Conservation (phyloP, 2,888 invertebrate genomes). For the Molorchus minor region DNA sequence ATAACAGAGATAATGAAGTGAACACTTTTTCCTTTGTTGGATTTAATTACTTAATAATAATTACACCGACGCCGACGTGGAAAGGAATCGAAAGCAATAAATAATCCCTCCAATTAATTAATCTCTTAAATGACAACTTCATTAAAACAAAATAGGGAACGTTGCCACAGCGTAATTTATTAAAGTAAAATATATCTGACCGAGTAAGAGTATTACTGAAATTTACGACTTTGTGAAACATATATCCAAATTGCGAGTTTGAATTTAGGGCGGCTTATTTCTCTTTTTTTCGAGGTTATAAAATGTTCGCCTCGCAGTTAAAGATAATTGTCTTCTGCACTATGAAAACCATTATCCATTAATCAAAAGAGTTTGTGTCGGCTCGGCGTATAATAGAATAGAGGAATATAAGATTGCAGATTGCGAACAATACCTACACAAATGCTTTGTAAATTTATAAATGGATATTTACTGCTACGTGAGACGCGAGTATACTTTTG, state of each 20-base stretch:
- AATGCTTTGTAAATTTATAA: constrained; percentile 6
- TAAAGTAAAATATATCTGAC: constrained; percentile 49
- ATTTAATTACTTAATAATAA: too few relatives aligned
- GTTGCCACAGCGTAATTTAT: constrained; percentile 45
- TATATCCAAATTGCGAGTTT: constrained; percentile 56
- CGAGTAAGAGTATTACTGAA: constrained; percentile 51
- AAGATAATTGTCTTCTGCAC: constrained; percentile 56
- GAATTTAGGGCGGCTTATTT: constrained; percentile 52
- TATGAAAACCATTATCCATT: constrained; percentile 53
- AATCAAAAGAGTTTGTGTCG: constrained; percentile 48
- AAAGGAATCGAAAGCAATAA: constrained; percentile 21
- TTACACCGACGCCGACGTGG: background rate
- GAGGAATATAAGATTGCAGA: constrained; percentile 6
- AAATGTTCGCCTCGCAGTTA: constrained; percentile 53
- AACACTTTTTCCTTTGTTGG: too few relatives aligned
- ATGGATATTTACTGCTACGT: constrained; percentile 7
- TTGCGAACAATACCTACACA: background rate
- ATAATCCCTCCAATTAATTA: constrained; percentile 36
- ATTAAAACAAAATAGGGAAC: constrained; percentile 49
- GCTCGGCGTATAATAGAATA: constrained; percentile 34
- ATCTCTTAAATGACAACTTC: constrained; percentile 51
- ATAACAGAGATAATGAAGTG: too few relatives aligned
- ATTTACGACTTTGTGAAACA: constrained; percentile 56
- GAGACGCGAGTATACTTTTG: constrained; percentile 29
- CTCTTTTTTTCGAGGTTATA: constrained; percentile 47